Conservation (phyloP, 92 coral and sea anemone genomes). For the Paragorgia papillata region DNA sequence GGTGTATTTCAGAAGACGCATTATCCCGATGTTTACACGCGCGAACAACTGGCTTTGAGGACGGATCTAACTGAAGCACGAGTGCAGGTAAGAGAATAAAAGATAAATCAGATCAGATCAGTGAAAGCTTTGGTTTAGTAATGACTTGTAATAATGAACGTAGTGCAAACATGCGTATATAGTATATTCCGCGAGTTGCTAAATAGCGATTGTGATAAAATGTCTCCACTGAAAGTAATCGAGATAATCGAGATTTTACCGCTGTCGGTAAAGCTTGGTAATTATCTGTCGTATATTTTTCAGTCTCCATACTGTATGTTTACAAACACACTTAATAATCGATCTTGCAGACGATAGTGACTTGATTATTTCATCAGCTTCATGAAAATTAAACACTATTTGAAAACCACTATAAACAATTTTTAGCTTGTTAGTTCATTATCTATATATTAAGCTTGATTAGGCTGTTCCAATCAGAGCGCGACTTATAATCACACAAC, state of each 20-base stretch:
- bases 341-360: conserved; percentile 42
- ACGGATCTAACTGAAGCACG: conserved; percentile 98
- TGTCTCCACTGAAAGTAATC: neutral
- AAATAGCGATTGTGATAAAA: neutral
- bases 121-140: neutral
- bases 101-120: neutral
- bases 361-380: conserved; percentile 44
- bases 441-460: conserved; percentile 45
- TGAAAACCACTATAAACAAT: conserved; percentile 42
- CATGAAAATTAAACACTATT: conserved; percentile 26
- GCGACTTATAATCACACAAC: conserved; percentile 27
- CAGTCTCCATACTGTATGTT: conserved; percentile 22
- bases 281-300: conserved; percentile 29
- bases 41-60: conserved; percentile 94
- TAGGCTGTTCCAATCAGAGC: conserved; percentile 38
- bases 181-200: neutral
- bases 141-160: neutral
- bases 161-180: neutral
- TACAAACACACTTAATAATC: conserved; percentile 40
- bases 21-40: conserved; percentile 97
- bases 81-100: conserved; percentile 90
- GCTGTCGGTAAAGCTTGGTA: conserved; percentile 10
- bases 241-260: neutral
- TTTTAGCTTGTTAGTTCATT: conserved; percentile 46
- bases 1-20: conserved; percentile 97